Evolutionary conservation across 2,113 vertebrate species (phyloP).

Genomic region (Apaloderma vittatum): DNA sequence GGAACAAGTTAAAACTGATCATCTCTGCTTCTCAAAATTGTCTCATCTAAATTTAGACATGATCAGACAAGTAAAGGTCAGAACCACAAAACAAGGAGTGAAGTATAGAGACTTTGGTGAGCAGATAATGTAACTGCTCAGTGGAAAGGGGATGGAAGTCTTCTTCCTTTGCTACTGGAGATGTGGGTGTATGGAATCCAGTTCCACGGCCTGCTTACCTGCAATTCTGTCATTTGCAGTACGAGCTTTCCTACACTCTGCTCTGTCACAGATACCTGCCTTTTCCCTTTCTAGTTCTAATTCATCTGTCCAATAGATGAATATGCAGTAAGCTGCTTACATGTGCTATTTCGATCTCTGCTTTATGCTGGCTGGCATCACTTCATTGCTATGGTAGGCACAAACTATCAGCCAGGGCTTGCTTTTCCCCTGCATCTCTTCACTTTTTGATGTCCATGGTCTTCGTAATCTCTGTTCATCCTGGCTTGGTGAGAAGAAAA

Average conservation of each 20-base stretch:
- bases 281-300: background rate
- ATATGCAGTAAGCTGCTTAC: background rate
- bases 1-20: background rate
- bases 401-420: background rate
- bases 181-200: background rate
- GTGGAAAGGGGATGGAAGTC: background rate
- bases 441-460: background rate
- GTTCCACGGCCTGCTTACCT: background rate
- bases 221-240: background rate
- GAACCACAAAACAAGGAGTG: background rate
- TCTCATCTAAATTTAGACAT: slow-evolving; percentile 44
- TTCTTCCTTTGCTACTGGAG: background rate
- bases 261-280: background rate
- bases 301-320: background rate
- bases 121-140: background rate
- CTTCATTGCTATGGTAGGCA: background rate
- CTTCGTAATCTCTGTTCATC: background rate
- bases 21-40: background rate
- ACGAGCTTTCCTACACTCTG: background rate
- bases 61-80: slow-evolving; percentile 10
- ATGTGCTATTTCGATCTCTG: background rate
- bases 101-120: background rate
- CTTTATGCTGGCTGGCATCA: background rate
- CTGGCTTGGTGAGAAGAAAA: background rate
- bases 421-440: background rate